Conservation (phyloP, 2,113 vertebrate species). For the Bubalus kerabau region DNA sequence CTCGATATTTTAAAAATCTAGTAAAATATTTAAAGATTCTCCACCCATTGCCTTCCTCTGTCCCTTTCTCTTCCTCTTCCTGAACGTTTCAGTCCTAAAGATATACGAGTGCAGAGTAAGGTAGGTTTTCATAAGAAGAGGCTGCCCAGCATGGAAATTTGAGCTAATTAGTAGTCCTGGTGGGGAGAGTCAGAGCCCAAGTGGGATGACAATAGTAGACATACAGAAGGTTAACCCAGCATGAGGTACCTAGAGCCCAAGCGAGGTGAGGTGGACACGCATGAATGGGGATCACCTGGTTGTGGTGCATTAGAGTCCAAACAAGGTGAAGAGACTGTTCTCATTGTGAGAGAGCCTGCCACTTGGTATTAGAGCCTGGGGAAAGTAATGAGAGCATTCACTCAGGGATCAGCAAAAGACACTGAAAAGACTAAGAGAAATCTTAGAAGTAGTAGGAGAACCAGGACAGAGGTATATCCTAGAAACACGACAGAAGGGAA, state of each 20-base stretch:
- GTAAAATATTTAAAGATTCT: not conserved
- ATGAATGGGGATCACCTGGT: not conserved
- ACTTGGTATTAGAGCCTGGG: not conserved
- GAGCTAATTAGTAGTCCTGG: not conserved
- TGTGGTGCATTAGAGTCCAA: not conserved
- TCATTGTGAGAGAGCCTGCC: not conserved
- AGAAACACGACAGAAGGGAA: not conserved
- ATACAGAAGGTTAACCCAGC: not conserved
- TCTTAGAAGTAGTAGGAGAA: not conserved
- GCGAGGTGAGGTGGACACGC: not conserved
- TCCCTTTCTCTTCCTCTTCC: not conserved
- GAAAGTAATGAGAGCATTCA: not conserved
- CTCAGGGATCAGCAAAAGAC: not conserved
- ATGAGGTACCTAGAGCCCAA: not conserved
- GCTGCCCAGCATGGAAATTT: not conserved
- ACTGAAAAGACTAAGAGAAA: not conserved
- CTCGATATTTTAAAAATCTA: not conserved
- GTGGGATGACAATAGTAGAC: not conserved
- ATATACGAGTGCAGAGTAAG: not conserved
- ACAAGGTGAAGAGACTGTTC: not conserved
- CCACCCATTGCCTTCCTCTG: not conserved
- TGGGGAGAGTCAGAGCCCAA: not conserved
- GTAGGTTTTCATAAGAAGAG: not conserved
- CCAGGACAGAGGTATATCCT: not conserved
- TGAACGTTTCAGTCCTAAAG: not conserved